phyloP scores from a whole-genome alignment of 2,113 vertebrate species.

The Dendropsophus ebraccatus region DNA sequence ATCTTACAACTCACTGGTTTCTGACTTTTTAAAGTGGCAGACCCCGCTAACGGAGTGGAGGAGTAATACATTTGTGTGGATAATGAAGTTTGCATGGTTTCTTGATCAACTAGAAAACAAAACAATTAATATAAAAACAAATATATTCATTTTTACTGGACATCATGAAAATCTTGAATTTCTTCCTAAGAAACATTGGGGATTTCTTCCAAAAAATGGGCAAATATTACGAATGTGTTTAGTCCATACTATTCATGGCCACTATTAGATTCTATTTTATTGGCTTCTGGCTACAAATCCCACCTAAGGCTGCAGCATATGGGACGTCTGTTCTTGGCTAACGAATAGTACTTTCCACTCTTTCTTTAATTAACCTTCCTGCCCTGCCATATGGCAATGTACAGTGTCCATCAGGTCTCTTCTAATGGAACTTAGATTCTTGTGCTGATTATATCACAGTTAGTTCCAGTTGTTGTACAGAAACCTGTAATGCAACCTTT shows the following conservation, averaged over 20 bases:
- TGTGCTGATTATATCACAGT: conserved; percentile 19
- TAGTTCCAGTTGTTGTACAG: background rate
- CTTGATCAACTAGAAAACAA: no score
- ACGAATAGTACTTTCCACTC: conserved; percentile 15
- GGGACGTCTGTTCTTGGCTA: conserved; percentile 28
- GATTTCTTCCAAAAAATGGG: no score
- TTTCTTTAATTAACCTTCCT: conserved; percentile 51
- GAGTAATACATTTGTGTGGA: no score
- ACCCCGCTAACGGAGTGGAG: no score
- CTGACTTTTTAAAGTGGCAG: no score
- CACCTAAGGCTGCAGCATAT: conserved; percentile 33
- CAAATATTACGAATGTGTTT: background rate
- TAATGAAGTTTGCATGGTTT: no score
- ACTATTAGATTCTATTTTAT: conserved; percentile 7
- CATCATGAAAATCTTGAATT: no score
- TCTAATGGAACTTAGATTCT: background rate
- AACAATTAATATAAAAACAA: no score
- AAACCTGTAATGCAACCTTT: background rate
- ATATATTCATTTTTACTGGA: no score
- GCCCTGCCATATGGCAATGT: conserved; percentile 48
- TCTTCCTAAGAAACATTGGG: no score
- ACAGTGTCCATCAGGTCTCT: conserved; percentile 9
- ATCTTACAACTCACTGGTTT: no score
- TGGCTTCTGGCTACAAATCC: background rate
- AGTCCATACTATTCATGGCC: background rate